Evolutionary conservation across 92 coral and sea anemone genomes (phyloP).

Genomic region (Epizoanthus fatuus): DNA sequence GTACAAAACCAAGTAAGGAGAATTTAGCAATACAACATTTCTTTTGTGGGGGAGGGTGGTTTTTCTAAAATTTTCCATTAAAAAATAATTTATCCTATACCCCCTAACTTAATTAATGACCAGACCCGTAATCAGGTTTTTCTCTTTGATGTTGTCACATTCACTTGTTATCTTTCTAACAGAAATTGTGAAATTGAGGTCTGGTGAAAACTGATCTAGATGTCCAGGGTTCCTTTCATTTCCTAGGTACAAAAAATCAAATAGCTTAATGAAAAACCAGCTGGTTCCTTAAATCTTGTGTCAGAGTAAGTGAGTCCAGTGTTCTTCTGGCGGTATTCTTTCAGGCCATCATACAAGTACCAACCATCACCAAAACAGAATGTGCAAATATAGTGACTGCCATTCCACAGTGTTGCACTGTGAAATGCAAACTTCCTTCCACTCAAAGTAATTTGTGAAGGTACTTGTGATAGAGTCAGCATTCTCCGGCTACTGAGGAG

Average conservation of each 20-base stretch:
- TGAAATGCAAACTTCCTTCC: conserved; percentile 24
- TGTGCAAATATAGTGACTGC: conserved; percentile 55
- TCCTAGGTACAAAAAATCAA: background rate
- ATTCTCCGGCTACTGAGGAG: conserved; percentile 53
- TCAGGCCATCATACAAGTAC: conserved; percentile 60
- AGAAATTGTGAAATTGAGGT: too few species aligned
- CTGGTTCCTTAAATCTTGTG: conserved; percentile 34
- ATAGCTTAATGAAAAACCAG: conserved; percentile 53
- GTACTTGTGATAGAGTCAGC: conserved; percentile 29
- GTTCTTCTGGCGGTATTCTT: conserved; percentile 21
- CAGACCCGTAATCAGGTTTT: too few species aligned
- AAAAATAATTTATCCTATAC: too few species aligned
- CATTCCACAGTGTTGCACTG: conserved; percentile 63
- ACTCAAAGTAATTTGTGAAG: background rate
- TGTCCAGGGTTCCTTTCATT: too few species aligned
- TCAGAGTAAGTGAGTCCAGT: conserved; percentile 50
- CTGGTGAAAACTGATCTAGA: too few species aligned
- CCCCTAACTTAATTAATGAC: too few species aligned
- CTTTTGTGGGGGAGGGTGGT: too few species aligned
- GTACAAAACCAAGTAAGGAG: too few species aligned
- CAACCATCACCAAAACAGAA: conserved; percentile 42
- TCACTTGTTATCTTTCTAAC: too few species aligned
- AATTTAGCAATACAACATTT: too few species aligned
- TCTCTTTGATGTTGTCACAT: too few species aligned
- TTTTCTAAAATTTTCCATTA: too few species aligned